These are phyloP conservation scores for Mechanitis mazaeus DNA, from an alignment of 2,888 invertebrate genomes.

Conservation along the genomic window DNA sequence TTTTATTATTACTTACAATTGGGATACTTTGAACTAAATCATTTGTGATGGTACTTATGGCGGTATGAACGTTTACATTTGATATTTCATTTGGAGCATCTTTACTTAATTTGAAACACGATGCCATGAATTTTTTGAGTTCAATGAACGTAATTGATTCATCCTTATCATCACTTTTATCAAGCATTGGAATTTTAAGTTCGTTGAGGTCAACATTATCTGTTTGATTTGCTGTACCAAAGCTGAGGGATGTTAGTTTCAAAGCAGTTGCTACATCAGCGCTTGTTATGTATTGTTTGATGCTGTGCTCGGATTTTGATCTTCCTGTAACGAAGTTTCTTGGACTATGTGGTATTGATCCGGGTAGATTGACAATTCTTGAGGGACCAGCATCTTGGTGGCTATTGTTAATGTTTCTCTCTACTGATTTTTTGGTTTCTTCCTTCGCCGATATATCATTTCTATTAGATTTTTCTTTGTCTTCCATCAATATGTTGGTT, in stretches of 20 bases:
- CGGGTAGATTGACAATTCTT: conserved; percentile 47
- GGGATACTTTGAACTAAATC: conserved; percentile 37
- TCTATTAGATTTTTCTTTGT: conserved; percentile 42
- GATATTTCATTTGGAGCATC: conserved; percentile 44
- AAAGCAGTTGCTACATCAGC: conserved; percentile 60
- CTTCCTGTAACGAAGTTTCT: conserved; percentile 47
- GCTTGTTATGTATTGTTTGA: conserved; percentile 55
- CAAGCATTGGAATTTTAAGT: conserved; percentile 46
- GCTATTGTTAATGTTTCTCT: conserved; percentile 28
- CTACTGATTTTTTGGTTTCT: conserved; percentile 36
- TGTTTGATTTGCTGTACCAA: conserved; percentile 34
- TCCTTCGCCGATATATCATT: conserved; percentile 34
- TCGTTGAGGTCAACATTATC: conserved; percentile 37
- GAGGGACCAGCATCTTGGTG: conserved; percentile 62
- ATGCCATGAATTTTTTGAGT: conserved; percentile 59
- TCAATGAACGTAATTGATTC: conserved; percentile 52
- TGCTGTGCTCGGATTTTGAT: conserved; percentile 66
- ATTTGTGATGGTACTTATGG: conserved; percentile 33
- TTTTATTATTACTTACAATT: conserved; percentile 37
- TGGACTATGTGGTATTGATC: conserved; percentile 41
- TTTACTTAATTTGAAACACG: conserved; percentile 58
- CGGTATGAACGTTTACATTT: conserved; percentile 39
- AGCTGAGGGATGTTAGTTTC: conserved; percentile 51
- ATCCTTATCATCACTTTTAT: conserved; percentile 36
- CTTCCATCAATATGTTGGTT: conserved; percentile 56